Evolutionary conservation across 2,797 vertebrate genomes (phyloP), one percentile per base, ranked within the genome.

Genomic region (Hippocampus kuda): DNA sequence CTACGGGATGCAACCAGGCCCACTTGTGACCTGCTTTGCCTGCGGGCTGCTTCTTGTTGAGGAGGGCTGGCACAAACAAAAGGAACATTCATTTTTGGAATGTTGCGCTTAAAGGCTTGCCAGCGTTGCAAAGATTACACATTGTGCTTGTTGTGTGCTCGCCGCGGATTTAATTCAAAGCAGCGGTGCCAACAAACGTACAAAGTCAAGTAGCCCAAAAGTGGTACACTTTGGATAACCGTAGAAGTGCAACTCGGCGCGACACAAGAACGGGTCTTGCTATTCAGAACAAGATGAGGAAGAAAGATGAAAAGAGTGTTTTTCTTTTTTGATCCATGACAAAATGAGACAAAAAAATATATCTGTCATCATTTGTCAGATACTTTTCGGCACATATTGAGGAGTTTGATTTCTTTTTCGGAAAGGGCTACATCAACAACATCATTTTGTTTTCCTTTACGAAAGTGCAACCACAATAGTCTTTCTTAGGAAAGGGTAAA

Each of bases 21-120:
- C 48, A 67, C 66, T 56, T 22, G 53, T 67, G 66, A 67, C 38
- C 51, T 3, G 18, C 16, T 46, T 24, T 56, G 34, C 66, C 66
- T 41, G 51, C 51, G 18, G 66, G 66, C 53, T 24, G 51, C 53
- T 54, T 38, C 15, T 67, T n/a, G 66, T 67, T 16, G 30, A 61
- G 30, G 26, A 42, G 20, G 15, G 12, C 66, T 54, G 66, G 13
- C 26, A 16, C 11, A n/a, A 26, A 67, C 38, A 67, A 67, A 57
- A 61, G 59, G 2, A 65, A 67, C 66, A 24, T 57, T 67, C 51
- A 54, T 18, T 56, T 44, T 65, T 24, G 66, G 51, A 49, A 38
- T 54, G 49, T 54, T 41, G 26, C 20, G 3, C 24, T 48, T 18
- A 27, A 5, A 26, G 16, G 44, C 42, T 65, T 18, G 20, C 61